A percentile compares a stretch with the other conserved stretches of the same genome.
Conservation (phyloP, 1,140 invertebrate species). For the Arctopsyche grandis region DNA sequence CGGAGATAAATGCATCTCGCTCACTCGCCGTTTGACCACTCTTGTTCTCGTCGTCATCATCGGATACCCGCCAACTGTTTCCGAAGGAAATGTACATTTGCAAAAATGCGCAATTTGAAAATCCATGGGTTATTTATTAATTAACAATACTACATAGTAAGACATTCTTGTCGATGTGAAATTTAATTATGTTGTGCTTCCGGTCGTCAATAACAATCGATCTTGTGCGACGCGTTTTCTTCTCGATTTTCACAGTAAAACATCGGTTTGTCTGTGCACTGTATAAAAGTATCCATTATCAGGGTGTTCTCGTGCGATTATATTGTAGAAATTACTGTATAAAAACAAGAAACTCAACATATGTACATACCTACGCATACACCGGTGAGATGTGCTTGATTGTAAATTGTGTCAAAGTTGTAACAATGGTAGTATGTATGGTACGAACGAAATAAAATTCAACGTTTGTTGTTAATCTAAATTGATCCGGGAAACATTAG, state of each 20-base stretch:
- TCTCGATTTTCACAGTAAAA: no score
- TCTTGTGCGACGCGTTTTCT: constrained; percentile 24
- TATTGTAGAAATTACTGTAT: constrained; percentile 43
- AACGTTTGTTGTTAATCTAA: no score
- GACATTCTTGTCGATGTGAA: no score
- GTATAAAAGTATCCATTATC: constrained; percentile 21
- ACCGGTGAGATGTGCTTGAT: not conserved
- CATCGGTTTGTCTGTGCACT: no score
- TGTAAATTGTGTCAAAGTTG: no score
- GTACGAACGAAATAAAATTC: no score
- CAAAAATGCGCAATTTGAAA: not conserved
- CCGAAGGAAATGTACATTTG: not conserved
- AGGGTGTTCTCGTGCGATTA: constrained; percentile 38
- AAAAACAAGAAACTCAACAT: constrained; percentile 52
- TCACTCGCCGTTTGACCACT: not conserved
- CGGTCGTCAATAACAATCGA: not conserved
- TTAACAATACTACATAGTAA: no score
- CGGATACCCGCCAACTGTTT: not conserved
- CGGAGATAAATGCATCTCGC: not conserved
- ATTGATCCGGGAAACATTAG: no score
- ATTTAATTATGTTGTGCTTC: not conserved
- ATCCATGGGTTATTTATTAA: not conserved
- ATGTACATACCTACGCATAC: no score
- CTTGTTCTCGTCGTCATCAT: not conserved
- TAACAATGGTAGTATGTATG: no score